Conservation (phyloP, 2,888 invertebrate species). For the Baronia brevicornis region DNA sequence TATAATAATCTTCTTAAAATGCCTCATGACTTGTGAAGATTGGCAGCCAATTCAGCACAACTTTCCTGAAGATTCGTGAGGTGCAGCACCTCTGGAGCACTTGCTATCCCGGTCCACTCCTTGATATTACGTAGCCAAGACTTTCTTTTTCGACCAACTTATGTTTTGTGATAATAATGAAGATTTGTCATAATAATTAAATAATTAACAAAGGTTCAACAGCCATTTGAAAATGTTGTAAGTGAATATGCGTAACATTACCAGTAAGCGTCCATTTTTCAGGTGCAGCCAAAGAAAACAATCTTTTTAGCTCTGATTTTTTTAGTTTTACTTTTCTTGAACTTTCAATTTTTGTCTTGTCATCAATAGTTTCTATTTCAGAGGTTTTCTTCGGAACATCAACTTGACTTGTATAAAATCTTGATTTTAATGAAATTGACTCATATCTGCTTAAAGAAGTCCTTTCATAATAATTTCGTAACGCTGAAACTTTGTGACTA, state of each 20-base stretch:
- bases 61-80: no score
- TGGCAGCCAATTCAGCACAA: no score
- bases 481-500: conserved; percentile 41
- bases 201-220: no score
- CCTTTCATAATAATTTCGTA: conserved; percentile 53
- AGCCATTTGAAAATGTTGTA: no score
- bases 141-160: no score
- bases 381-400: conserved; percentile 51
- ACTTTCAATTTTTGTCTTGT: conserved; percentile 36
- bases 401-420: conserved; percentile 54
- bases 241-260: no score
- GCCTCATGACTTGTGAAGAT: no score
- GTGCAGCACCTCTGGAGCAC: no score
- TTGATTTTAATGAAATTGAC: conserved; percentile 39
- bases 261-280: conserved; percentile 79
- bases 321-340: conserved; percentile 66
- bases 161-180: no score
- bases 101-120: no score
- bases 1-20: no score
- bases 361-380: conserved; percentile 35
- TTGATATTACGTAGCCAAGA: no score
- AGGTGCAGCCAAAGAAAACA: conserved; percentile 76
- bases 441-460: conserved; percentile 37
- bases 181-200: conserved; percentile 1
- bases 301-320: conserved; percentile 69